These are phyloP conservation scores for Chionis minor DNA, from an alignment of 2,113 vertebrate species.

Conservation along the genomic window DNA sequence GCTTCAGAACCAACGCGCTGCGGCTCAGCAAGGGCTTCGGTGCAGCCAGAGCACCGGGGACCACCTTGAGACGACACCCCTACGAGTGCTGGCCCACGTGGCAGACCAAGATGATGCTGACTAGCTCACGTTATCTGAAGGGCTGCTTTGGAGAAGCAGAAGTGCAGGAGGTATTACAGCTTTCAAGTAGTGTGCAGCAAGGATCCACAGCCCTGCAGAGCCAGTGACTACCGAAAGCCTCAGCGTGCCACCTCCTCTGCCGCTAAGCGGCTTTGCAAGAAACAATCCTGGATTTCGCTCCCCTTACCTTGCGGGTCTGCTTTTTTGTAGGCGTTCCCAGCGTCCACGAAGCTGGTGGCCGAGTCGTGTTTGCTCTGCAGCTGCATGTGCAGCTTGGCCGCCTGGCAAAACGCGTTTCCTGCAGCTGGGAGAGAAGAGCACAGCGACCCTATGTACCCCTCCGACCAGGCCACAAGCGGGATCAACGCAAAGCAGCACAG, in stretches of 20 bases:
- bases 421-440: conserved; percentile 78
- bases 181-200: rapidly evolving
- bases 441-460: rapidly evolving
- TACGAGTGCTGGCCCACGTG: rapidly evolving
- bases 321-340: conserved; percentile 96
- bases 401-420: conserved; percentile 93
- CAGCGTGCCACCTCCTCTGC: rapidly evolving
- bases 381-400: conserved; percentile 94
- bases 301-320: conserved; percentile 90
- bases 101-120: rapidly evolving
- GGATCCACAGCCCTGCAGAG: neutral
- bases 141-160: neutral
- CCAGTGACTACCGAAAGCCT: neutral
- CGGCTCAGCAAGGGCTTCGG: neutral
- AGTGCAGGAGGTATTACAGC: neutral
- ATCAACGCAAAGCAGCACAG: neutral
- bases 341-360: conserved; percentile 95
- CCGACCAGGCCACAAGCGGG: rapidly evolving
- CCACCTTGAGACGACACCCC: neutral
- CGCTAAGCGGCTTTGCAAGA: neutral
- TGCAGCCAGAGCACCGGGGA: neutral
- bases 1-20: rapidly evolving
- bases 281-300: rapidly evolving
- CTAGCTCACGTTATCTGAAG: too few relatives aligned
- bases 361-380: conserved; percentile 97